Evolutionary conservation across 1,140 invertebrate species (phyloP).

Genomic region (Hylaeus volcanicus): DNA sequence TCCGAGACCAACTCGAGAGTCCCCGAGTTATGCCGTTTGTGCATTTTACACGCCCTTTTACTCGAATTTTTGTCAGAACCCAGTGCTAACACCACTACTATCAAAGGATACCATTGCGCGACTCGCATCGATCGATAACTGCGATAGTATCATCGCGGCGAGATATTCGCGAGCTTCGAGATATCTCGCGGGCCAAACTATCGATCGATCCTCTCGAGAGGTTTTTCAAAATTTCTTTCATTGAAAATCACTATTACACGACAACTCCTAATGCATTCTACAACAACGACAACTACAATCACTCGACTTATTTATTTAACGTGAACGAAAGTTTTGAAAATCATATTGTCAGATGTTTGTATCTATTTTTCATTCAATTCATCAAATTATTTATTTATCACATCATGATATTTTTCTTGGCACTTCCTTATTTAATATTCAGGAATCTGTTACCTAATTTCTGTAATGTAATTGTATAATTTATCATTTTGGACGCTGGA

Average conservation of each 20-base stretch:
- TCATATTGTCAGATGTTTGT: background rate
- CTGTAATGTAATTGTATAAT: too few species aligned
- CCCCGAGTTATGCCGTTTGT: conserved; percentile 50
- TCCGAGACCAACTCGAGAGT: conserved; percentile 46
- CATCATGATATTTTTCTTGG: too few species aligned
- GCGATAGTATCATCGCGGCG: conserved; percentile 34
- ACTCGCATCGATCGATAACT: conserved; percentile 57
- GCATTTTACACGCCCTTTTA: conserved; percentile 62
- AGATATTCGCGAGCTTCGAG: conserved; percentile 27
- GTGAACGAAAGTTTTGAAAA: background rate
- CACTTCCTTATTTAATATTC: too few species aligned
- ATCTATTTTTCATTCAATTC: too few species aligned
- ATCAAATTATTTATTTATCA: too few species aligned
- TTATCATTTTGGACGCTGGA: too few species aligned
- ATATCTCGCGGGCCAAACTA: background rate
- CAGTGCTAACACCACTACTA: conserved; percentile 38
- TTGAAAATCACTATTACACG: background rate
- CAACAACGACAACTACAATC: background rate
- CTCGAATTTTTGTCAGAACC: conserved; percentile 41
- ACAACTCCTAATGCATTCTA: too few species aligned
- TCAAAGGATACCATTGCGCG: conserved; percentile 59
- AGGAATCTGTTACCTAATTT: too few species aligned
- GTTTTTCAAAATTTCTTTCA: background rate
- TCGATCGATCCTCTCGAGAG: background rate
- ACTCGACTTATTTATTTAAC: conserved; percentile 1